phyloP scores from a whole-genome alignment of 2,888 invertebrate species.

The Nebria salina region DNA sequence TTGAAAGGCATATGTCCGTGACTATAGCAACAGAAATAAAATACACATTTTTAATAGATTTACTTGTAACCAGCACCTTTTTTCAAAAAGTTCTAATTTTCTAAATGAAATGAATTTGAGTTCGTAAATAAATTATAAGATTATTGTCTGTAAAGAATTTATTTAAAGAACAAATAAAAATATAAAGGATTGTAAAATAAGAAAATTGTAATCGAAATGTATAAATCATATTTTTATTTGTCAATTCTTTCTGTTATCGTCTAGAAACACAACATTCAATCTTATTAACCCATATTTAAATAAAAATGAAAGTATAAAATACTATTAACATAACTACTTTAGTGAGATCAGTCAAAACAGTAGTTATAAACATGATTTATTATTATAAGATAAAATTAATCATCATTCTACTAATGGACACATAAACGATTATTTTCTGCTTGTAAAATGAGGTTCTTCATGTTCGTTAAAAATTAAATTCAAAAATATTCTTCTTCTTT shows the following conservation, averaged over 20 bases:
- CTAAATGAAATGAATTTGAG: too few species aligned
- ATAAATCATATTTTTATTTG: conserved; percentile 39
- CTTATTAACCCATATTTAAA: conserved; percentile 31
- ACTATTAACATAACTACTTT: conserved; percentile 36
- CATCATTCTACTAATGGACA: conserved; percentile 36
- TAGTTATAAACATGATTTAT: conserved; percentile 37
- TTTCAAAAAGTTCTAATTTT: conserved; percentile 25
- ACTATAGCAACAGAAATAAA: too few species aligned
- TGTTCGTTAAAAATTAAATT: conserved; percentile 14
- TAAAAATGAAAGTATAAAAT: conserved; percentile 43
- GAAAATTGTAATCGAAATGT: conserved; percentile 22
- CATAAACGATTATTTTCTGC: conserved; percentile 19
- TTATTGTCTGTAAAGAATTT: conserved; percentile 1
- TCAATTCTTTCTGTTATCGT: conserved; percentile 37
- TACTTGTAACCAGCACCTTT: too few species aligned
- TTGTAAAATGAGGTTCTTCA: conserved; percentile 29
- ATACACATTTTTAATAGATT: too few species aligned
- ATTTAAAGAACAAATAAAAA: conserved; percentile 18
- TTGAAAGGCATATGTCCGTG: too few species aligned
- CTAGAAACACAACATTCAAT: conserved; percentile 36
- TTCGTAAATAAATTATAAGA: background rate
- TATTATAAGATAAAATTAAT: conserved; percentile 40
- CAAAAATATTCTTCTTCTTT: conserved; percentile 20
- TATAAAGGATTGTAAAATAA: conserved; percentile 26
- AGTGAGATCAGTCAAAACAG: conserved; percentile 43